phyloP scores from a whole-genome alignment of 2,797 vertebrate genomes.

The Betta splendens region DNA sequence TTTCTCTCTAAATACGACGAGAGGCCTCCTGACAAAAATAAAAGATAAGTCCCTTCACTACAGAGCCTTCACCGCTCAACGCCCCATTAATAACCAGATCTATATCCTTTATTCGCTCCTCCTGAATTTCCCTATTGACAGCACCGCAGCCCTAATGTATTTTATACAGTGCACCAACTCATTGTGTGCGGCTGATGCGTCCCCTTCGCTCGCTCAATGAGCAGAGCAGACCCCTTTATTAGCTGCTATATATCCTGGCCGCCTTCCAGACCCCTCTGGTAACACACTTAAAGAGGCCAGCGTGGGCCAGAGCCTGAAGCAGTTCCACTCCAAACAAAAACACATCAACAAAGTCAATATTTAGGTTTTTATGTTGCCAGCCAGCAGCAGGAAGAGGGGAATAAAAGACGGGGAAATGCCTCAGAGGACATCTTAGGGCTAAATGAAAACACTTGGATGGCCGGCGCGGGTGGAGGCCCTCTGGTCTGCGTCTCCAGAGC shows the following conservation, averaged over 20 bases:
- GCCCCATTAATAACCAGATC: slow-evolving; percentile 22
- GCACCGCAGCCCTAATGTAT: slow-evolving; percentile 2
- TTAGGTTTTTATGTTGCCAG: slow-evolving; percentile 62
- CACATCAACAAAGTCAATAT: slow-evolving; percentile 74
- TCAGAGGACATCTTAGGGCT: slow-evolving; percentile 48
- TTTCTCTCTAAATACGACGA: slow-evolving; percentile 17
- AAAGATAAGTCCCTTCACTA: slow-evolving; percentile 18
- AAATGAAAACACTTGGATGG: slow-evolving; percentile 54
- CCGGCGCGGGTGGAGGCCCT: slow-evolving; percentile 43
- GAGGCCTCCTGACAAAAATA: slow-evolving; percentile 35
- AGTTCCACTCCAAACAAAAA: slow-evolving; percentile 70
- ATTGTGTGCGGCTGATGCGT: slow-evolving; percentile 13
- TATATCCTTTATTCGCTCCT: slow-evolving; percentile 38
- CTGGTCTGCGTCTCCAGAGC: slow-evolving; percentile 42
- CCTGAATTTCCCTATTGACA: neutral
- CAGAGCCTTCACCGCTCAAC: slow-evolving; percentile 28
- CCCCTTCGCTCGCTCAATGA: slow-evolving; percentile 33
- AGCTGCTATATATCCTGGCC: slow-evolving; percentile 57
- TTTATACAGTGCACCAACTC: slow-evolving; percentile 3
- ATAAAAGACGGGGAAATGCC: slow-evolving; percentile 56
- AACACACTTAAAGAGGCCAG: slow-evolving; percentile 60
- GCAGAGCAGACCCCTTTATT: slow-evolving; percentile 54
- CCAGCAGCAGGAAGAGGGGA: slow-evolving; percentile 42
- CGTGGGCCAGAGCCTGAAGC: slow-evolving; percentile 48
- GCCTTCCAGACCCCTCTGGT: slow-evolving; percentile 58